Evolutionary conservation across 2,888 invertebrate species (phyloP), one percentile per base, ranked within the genome.

Genomic region (Monopis laevigella): DNA sequence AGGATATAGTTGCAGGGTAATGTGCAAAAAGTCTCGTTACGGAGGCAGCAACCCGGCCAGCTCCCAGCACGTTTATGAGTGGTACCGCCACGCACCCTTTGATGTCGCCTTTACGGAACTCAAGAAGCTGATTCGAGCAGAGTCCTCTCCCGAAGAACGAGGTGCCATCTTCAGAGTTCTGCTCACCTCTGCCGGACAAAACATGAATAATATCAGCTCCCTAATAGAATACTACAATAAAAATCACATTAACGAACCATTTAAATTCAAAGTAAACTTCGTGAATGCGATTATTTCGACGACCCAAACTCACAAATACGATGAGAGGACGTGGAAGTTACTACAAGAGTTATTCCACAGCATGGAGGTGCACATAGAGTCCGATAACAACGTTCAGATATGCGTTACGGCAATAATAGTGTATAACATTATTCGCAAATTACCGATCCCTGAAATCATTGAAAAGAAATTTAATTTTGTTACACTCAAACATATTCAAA

Each of bases 31-130:
- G 16, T 14, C 32, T 2, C 6, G 11, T 4, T 4, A 11, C 28
- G 11, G 28, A 6, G 16, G 6, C 4, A 16, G 14, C 8, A 12
- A 21, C 11, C 6, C 19, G 2, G 16, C 36, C 18, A 36, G 10
- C 5, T 32, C 14, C 2, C 5, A 32, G 10, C 16, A 32, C 17
- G 17, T 32, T n/a, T 47, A 66, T 42, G 30, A 51, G 7, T 73
- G 70, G 69, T 73, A 70, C 43, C 50, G 49, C 24, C 66, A 59
- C 47, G 64, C 68, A 2, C 55, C 60, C 21, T 73, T 72, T 47
- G 51, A 57, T 38, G 48, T 46, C 2, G 71, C 73, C 8, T 64
- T 71, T 46, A 39, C 43, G 8, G 63, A 65, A 42, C 46, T 73
- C 13, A 63, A 60, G 43, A 64, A 64, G 46, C 40, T 62, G 3